Evolutionary conservation across 2,888 invertebrate genomes (phyloP).

Genomic region (Zaprionus lineosus): DNA sequence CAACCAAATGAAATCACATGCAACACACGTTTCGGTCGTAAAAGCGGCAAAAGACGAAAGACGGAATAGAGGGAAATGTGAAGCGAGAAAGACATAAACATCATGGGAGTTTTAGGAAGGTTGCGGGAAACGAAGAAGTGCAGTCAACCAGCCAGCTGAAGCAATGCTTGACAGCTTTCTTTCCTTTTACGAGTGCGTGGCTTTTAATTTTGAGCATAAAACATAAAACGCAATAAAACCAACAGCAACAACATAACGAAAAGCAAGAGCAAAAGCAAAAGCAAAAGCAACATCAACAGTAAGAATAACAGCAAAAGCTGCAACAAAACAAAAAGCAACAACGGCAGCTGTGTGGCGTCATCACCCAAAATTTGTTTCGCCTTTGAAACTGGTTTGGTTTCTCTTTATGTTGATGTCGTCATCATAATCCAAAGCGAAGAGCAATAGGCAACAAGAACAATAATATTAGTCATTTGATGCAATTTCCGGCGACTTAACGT

Average conservation of each 20-base stretch:
- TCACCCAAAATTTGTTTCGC: constrained; percentile 59
- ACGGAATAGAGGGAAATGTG: constrained; percentile 3
- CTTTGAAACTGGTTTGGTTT: constrained; percentile 61
- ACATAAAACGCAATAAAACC: constrained; percentile 59
- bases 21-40: constrained; percentile 66
- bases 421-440: constrained; percentile 22
- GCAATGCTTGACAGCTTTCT: constrained; percentile 56
- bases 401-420: constrained; percentile 61
- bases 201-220: constrained; percentile 64
- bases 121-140: neutral
- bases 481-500: constrained; percentile 62
- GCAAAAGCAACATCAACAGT: constrained; percentile 5
- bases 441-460: constrained; percentile 33
- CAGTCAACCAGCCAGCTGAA: neutral
- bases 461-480: constrained; percentile 69
- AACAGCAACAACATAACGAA: constrained; percentile 22
- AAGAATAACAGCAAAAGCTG: constrained; percentile 6
- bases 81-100: constrained; percentile 21
- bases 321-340: neutral
- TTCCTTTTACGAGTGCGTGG: constrained; percentile 47
- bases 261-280: constrained; percentile 11
- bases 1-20: constrained; percentile 74
- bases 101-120: neutral
- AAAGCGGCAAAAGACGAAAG: constrained; percentile 48
- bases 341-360: constrained; percentile 71